A percentile compares a stretch with the other conserved stretches of the same genome.
Evolutionary conservation across 2,888 invertebrate genomes (phyloP).

Genomic region (Nowickia ferox): DNA sequence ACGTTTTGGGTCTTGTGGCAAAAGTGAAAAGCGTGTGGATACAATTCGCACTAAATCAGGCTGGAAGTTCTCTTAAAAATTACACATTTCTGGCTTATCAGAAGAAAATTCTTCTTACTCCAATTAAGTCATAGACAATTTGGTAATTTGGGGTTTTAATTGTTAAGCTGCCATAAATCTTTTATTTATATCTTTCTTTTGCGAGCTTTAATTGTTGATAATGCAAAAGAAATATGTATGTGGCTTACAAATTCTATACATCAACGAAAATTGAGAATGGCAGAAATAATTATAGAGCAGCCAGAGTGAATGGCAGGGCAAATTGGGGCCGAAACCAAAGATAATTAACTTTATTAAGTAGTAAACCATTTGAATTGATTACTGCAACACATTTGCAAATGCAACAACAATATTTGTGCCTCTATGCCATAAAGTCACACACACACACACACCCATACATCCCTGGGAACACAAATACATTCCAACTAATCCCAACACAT

Average conservation of each 20-base stretch:
- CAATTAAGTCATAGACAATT: slow-evolving; percentile 23
- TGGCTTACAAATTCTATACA: background rate
- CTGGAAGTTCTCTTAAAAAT: no score
- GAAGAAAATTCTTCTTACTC: background rate
- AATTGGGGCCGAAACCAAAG: slow-evolving; percentile 1
- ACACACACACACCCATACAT: slow-evolving; percentile 36
- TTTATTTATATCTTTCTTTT: background rate
- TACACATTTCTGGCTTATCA: no score
- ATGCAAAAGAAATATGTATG: background rate
- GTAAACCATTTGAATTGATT: slow-evolving; percentile 62
- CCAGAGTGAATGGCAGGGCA: background rate
- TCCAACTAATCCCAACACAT: slow-evolving; percentile 20
- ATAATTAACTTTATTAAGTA: slow-evolving; percentile 63
- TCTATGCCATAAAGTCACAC: slow-evolving; percentile 1
- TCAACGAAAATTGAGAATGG: background rate
- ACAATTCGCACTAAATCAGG: no score
- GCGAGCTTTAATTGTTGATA: background rate
- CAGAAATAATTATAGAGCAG: slow-evolving; percentile 7
- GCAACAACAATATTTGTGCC: slow-evolving; percentile 12
- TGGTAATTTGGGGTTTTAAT: background rate
- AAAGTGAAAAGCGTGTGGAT: no score
- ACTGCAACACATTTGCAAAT: slow-evolving; percentile 52
- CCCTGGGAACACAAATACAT: background rate
- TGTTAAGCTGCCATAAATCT: slow-evolving; percentile 21
- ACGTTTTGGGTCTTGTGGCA: no score